phyloP scores from a whole-genome alignment of 2,797 vertebrate genomes.

The Hozukius guyotensis region DNA sequence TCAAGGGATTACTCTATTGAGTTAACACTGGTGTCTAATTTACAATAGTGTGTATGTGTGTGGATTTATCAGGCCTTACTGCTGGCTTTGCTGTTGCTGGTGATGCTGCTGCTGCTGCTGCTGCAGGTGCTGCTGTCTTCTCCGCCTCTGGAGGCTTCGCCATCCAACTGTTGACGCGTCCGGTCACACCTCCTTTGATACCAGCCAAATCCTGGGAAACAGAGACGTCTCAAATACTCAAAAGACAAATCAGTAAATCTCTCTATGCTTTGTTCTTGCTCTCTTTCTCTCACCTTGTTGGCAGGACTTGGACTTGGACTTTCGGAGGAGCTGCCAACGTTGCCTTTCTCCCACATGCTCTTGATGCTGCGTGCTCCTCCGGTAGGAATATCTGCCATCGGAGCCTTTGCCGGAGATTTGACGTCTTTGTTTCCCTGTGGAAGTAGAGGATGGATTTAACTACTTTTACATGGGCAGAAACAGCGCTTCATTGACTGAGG shows the following conservation, averaged over 20 bases:
- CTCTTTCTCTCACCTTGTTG: slow-evolving; percentile 84
- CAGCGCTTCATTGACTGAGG: background rate
- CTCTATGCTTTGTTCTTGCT: background rate
- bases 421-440: slow-evolving; percentile 88
- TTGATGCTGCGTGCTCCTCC: slow-evolving; percentile 93
- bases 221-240: background rate
- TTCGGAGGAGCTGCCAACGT: slow-evolving; percentile 83
- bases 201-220: slow-evolving; percentile 86
- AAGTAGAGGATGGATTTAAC: slow-evolving; percentile 7
- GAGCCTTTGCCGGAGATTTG: slow-evolving; percentile 83
- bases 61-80: slow-evolving; percentile 65
- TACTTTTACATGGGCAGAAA: background rate
- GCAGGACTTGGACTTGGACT: slow-evolving; percentile 81
- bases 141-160: slow-evolving; percentile 81
- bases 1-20: slow-evolving; percentile 56
- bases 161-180: slow-evolving; percentile 91
- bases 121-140: slow-evolving; percentile 55
- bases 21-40: slow-evolving; percentile 31
- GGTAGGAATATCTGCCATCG: slow-evolving; percentile 87
- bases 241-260: background rate
- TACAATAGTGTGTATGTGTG: slow-evolving; percentile 28
- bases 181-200: slow-evolving; percentile 89
- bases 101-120: slow-evolving; percentile 33
- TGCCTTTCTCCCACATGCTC: slow-evolving; percentile 98
- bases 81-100: slow-evolving; percentile 62